Percentiles rank a stretch among this genome's conserved stretches.
phyloP scores from a whole-genome alignment of 2,888 invertebrate species.

The Ophraella communa region DNA sequence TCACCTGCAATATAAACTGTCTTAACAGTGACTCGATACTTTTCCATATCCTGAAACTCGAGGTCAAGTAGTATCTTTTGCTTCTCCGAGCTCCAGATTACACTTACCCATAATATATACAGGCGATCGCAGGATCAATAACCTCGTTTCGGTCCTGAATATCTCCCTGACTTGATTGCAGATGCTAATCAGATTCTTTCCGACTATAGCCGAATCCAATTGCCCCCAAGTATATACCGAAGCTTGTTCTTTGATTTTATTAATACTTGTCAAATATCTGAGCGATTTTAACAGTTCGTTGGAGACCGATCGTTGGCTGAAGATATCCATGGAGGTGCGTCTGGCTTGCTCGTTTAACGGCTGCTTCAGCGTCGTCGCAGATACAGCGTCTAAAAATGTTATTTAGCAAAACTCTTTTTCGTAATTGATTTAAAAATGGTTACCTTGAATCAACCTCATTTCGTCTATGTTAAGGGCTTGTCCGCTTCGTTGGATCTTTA shows the following conservation, averaged over 20 bases:
- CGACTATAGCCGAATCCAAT: constrained; percentile 55
- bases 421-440: too few relatives aligned
- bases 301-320: constrained; percentile 63
- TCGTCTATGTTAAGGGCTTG: constrained; percentile 65
- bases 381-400: constrained; percentile 49
- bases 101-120: constrained; percentile 66
- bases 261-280: constrained; percentile 44
- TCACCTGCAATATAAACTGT: constrained; percentile 73
- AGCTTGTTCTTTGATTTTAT: constrained; percentile 43
- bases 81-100: too few relatives aligned
- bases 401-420: too few relatives aligned
- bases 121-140: constrained; percentile 64
- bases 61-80: too few relatives aligned
- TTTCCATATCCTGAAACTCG: too few relatives aligned
- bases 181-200: constrained; percentile 62
- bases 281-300: constrained; percentile 65
- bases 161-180: constrained; percentile 62
- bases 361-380: constrained; percentile 46
- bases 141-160: constrained; percentile 62
- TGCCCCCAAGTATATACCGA: constrained; percentile 53
- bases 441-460: constrained; percentile 51
- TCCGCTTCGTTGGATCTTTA: constrained; percentile 65
- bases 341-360: constrained; percentile 44
- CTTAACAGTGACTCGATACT: too few relatives aligned
- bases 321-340: constrained; percentile 60